Evolutionary conservation across 2,113 vertebrate genomes (phyloP).

Genomic region (Xenopus tropicalis): DNA sequence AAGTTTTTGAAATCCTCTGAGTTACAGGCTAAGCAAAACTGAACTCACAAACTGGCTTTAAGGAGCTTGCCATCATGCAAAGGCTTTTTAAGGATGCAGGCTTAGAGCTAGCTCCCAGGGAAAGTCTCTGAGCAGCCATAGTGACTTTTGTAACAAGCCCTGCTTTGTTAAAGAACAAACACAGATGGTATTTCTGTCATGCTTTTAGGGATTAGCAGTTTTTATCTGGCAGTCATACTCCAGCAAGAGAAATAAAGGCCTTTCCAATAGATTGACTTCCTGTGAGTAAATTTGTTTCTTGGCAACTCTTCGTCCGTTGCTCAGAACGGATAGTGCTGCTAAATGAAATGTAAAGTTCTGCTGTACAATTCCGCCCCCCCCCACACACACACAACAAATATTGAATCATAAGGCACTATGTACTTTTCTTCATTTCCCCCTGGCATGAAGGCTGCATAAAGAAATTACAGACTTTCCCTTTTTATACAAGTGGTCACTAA

Average conservation of each 20-base stretch:
- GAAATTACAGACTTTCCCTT: too few relatives aligned
- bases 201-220: constrained; percentile 69
- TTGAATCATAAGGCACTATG: too few relatives aligned
- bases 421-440: too few relatives aligned
- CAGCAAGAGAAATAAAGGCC: constrained; percentile 42
- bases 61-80: not conserved
- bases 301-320: constrained; percentile 5
- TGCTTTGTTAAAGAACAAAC: constrained; percentile 73
- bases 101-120: constrained; percentile 27
- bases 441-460: too few relatives aligned
- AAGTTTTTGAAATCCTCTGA: too few relatives aligned
- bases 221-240: constrained; percentile 49
- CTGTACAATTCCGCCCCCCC: too few relatives aligned
- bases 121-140: constrained; percentile 64
- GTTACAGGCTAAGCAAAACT: too few relatives aligned
- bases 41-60: not conserved
- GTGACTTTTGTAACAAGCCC: constrained; percentile 72
- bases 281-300: constrained; percentile 40
- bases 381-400: too few relatives aligned
- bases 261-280: constrained; percentile 43
- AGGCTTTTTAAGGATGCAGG: constrained; percentile 11
- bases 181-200: constrained; percentile 75
- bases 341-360: too few relatives aligned
- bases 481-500: too few relatives aligned
- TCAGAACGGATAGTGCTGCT: too few relatives aligned